phyloP scores from a whole-genome alignment of 2,113 vertebrate genomes.

The Xiphophorus couchianus region DNA sequence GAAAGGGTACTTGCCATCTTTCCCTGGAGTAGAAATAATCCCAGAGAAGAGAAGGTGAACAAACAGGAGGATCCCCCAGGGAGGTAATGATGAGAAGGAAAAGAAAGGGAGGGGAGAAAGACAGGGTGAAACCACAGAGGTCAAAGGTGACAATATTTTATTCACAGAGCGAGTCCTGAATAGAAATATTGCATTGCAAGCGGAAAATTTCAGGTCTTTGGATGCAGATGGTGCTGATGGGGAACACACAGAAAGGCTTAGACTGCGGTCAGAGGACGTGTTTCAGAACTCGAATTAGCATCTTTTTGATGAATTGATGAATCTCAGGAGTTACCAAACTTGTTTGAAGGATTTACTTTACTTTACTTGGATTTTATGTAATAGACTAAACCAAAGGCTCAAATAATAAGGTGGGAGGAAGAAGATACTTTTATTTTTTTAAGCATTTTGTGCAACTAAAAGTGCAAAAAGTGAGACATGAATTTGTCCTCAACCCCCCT shows the following conservation, averaged over 20 bases:
- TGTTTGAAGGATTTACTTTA: slow-evolving; percentile 53
- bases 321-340: slow-evolving; percentile 35
- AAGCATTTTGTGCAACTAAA: too few species aligned
- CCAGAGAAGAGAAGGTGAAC: slow-evolving; percentile 69
- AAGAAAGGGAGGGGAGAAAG: slow-evolving; percentile 51
- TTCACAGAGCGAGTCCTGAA: slow-evolving; percentile 82
- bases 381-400: neutral
- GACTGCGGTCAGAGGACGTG: slow-evolving; percentile 46
- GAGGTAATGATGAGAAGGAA: slow-evolving; percentile 66
- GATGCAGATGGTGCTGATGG: slow-evolving; percentile 60
- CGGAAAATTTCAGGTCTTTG: slow-evolving; percentile 56
- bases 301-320: slow-evolving; percentile 48
- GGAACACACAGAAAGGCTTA: slow-evolving; percentile 44
- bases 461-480: too few species aligned
- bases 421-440: too few species aligned
- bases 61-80: slow-evolving; percentile 59
- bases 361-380: neutral
- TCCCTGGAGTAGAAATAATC: slow-evolving; percentile 80
- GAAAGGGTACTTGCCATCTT: slow-evolving; percentile 79
- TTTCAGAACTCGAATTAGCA: slow-evolving; percentile 52
- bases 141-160: slow-evolving; percentile 82
- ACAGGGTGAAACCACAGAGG: slow-evolving; percentile 81
- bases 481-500: too few species aligned
- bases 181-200: slow-evolving; percentile 80
- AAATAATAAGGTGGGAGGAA: neutral